Evolutionary conservation across 1,140 invertebrate genomes (phyloP).

Genomic region (Papilio helenus): DNA sequence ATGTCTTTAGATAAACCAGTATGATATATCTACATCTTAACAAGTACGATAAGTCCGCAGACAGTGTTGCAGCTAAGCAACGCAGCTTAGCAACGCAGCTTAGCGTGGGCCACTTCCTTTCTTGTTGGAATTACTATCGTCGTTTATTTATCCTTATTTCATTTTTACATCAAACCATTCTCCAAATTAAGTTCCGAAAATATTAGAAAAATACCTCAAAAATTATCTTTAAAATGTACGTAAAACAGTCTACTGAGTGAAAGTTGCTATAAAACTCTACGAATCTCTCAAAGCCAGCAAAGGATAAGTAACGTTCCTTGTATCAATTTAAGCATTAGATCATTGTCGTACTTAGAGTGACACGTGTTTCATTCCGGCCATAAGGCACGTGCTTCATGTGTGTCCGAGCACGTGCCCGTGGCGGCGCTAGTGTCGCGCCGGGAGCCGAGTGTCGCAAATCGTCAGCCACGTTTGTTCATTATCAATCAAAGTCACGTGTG

Average conservation of each 20-base stretch:
- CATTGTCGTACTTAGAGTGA: neutral
- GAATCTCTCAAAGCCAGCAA: neutral
- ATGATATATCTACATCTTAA: too few relatives aligned
- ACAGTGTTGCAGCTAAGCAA: neutral
- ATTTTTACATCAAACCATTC: neutral
- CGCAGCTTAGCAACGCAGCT: neutral
- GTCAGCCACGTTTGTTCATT: conserved; percentile 1
- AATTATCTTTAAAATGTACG: neutral
- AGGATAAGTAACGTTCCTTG: neutral
- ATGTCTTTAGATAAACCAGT: too few relatives aligned
- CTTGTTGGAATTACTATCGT: neutral
- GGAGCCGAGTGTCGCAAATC: conserved; percentile 14
- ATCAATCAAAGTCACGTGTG: conserved; percentile 28
- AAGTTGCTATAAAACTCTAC: neutral
- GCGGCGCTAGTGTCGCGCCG: neutral
- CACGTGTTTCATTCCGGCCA: neutral
- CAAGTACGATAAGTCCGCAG: neutral
- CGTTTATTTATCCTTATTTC: neutral
- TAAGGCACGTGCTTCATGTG: neutral
- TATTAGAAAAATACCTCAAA: neutral
- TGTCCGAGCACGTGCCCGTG: neutral
- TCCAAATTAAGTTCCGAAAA: too few relatives aligned
- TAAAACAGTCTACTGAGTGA: too few relatives aligned
- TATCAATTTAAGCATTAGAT: neutral
- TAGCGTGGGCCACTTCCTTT: neutral